Evolutionary conservation across 2,888 invertebrate species (phyloP).

Genomic region (Halictus quadricinctus): DNA sequence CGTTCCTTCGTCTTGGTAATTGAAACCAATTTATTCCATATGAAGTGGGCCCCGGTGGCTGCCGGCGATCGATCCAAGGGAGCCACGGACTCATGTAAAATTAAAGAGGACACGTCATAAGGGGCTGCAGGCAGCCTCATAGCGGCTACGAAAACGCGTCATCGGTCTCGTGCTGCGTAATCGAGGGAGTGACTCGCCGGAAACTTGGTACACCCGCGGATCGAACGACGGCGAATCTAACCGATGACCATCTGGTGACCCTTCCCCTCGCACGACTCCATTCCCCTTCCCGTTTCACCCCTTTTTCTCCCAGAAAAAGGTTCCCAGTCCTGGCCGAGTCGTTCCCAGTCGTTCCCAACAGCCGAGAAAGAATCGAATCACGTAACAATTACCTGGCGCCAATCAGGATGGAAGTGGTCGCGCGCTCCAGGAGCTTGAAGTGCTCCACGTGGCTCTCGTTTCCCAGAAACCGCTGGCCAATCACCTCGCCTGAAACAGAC

Average conservation of each 20-base stretch:
- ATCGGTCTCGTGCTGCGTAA: slow-evolving; percentile 59
- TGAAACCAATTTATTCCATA: slow-evolving; percentile 55
- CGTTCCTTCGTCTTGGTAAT: slow-evolving; percentile 27
- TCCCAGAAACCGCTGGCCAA: slow-evolving; percentile 90
- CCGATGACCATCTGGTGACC: slow-evolving; percentile 65
- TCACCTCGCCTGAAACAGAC: slow-evolving; percentile 87
- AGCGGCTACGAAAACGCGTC: slow-evolving; percentile 46
- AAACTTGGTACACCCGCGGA: slow-evolving; percentile 34
- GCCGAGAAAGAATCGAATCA: slow-evolving; percentile 62
- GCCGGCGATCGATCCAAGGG: slow-evolving; percentile 48
- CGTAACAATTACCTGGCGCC: slow-evolving; percentile 90
- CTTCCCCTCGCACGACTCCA: background rate
- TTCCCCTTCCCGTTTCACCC: background rate
- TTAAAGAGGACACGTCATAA: slow-evolving; percentile 60
- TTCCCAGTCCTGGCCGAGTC: background rate
- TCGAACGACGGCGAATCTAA: slow-evolving; percentile 42
- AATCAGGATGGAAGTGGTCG: slow-evolving; percentile 92
- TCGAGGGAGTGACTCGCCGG: slow-evolving; percentile 63
- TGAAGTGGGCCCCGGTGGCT: slow-evolving; percentile 32
- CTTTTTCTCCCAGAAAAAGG: background rate
- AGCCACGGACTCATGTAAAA: slow-evolving; percentile 53
- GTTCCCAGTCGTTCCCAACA: slow-evolving; percentile 8
- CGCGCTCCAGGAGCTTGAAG: slow-evolving; percentile 94
- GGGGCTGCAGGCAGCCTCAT: slow-evolving; percentile 42
- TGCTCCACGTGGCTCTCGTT: slow-evolving; percentile 92